A percentile compares a stretch with the other conserved stretches of the same genome.
phyloP scores from a whole-genome alignment of 1,140 invertebrate species.

The Micrasema longulum region DNA sequence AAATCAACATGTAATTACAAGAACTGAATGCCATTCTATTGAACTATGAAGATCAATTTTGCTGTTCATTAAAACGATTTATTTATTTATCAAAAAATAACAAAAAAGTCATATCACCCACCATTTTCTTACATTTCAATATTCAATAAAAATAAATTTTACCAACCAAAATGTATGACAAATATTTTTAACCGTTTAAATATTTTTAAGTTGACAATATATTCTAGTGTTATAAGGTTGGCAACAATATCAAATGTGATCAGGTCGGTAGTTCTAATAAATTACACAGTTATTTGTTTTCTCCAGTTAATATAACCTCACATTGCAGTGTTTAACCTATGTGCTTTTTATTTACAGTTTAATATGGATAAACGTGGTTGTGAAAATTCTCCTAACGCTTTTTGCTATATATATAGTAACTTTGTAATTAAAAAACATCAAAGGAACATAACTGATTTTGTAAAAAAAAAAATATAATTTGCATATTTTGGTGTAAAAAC shows the following conservation, averaged over 20 bases:
- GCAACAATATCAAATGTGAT: neutral
- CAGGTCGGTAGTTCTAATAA: slow-evolving; percentile 1
- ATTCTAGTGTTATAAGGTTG: neutral
- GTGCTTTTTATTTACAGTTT: too few relatives aligned
- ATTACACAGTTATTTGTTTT: neutral
- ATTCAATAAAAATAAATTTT: neutral
- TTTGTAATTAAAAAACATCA: slow-evolving; percentile 9
- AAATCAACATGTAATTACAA: too few relatives aligned
- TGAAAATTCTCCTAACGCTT: slow-evolving; percentile 7
- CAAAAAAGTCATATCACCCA: neutral
- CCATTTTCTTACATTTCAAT: neutral
- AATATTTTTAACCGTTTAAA: neutral
- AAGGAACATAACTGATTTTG: slow-evolving; percentile 1
- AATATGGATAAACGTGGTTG: too few relatives aligned
- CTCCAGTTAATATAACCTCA: neutral
- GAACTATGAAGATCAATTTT: too few relatives aligned
- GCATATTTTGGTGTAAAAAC: neutral
- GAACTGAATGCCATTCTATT: too few relatives aligned
- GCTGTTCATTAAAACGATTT: too few relatives aligned
- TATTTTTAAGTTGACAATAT: neutral
- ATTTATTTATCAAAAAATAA: neutral
- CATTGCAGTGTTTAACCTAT: slow-evolving; percentile 2
- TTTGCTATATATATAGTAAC: neutral
- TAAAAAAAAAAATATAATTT: too few relatives aligned
- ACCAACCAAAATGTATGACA: neutral